Percentiles rank a stretch among this genome's conserved stretches.
Evolutionary conservation across 2,888 invertebrate species (phyloP).

Genomic region (Tuberolachnus salignus): DNA sequence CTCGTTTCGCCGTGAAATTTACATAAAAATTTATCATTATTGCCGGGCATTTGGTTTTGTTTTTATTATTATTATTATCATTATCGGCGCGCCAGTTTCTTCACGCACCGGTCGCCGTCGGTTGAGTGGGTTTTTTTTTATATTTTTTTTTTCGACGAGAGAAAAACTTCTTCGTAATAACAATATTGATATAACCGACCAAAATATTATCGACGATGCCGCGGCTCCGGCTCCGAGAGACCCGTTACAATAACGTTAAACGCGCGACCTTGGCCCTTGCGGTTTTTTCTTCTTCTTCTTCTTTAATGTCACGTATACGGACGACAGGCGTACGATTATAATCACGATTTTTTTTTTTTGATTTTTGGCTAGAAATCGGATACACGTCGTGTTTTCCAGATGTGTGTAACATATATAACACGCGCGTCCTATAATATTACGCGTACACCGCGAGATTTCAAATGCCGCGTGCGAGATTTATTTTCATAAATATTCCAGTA

Average conservation of each 20-base stretch:
- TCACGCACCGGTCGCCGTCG: neutral
- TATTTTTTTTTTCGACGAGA: constrained; percentile 22
- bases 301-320: neutral
- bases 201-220: constrained; percentile 26
- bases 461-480: too few species aligned
- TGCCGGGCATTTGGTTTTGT: constrained; percentile 34
- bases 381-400: too few species aligned
- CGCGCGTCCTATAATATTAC: too few species aligned
- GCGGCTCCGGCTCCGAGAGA: constrained; percentile 13
- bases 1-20: constrained; percentile 47
- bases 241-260: constrained; percentile 50
- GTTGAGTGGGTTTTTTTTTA: neutral
- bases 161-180: neutral
- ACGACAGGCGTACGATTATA: neutral
- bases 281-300: constrained; percentile 1
- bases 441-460: too few species aligned
- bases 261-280: constrained; percentile 45
- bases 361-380: constrained; percentile 29
- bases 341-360: constrained; percentile 5
- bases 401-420: too few species aligned
- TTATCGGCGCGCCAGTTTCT: constrained; percentile 11
- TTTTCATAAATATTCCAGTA: too few species aligned
- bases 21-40: constrained; percentile 46
- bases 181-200: neutral
- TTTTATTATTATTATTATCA: too few species aligned